A percentile compares a stretch with the other conserved stretches of the same genome.
Evolutionary conservation across 2,797 vertebrate genomes (phyloP).

Genomic region (Cirrhinus mrigala): DNA sequence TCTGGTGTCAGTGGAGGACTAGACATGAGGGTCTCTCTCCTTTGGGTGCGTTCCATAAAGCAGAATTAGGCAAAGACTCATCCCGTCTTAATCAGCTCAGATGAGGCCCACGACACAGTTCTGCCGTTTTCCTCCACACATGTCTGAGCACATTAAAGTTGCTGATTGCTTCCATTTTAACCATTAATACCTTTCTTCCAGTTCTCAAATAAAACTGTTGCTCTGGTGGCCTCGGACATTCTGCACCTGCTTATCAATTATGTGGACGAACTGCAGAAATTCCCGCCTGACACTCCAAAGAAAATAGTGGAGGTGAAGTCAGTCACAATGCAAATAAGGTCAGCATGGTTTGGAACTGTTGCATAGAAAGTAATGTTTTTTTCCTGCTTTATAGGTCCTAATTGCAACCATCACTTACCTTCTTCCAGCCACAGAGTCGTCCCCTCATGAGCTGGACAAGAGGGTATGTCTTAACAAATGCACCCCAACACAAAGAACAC

Average conservation of each 20-base stretch:
- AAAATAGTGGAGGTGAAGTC: constrained; percentile 93
- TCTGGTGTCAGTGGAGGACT: constrained; percentile 30
- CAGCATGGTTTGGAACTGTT: constrained; percentile 8
- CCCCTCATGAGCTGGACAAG: constrained; percentile 95
- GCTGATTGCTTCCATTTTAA: constrained; percentile 2
- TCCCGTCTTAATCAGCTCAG: constrained; percentile 28
- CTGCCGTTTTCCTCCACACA: not conserved
- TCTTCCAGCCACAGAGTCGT: constrained; percentile 91
- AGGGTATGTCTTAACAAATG: constrained; percentile 77
- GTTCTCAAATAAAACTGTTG: constrained; percentile 97
- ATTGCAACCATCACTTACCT: constrained; percentile 95
- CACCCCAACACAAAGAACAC: constrained; percentile 38
- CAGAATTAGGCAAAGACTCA: constrained; percentile 29
- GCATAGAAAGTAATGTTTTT: constrained; percentile 6
- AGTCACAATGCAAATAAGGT: constrained; percentile 14
- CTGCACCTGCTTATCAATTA: constrained; percentile 94
- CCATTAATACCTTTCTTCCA: constrained; percentile 65
- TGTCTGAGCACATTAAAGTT: constrained; percentile 16
- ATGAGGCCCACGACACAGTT: constrained; percentile 2
- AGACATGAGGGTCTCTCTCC: constrained; percentile 19
- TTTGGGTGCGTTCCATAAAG: constrained; percentile 25
- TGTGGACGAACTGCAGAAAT: constrained; percentile 89
- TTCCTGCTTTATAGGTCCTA: constrained; percentile 82
- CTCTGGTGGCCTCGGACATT: constrained; percentile 94
- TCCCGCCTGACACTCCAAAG: constrained; percentile 91